These are phyloP conservation scores for Iselma pallidipennis DNA, from an alignment of 2,888 invertebrate genomes.

Conservation along the genomic window DNA sequence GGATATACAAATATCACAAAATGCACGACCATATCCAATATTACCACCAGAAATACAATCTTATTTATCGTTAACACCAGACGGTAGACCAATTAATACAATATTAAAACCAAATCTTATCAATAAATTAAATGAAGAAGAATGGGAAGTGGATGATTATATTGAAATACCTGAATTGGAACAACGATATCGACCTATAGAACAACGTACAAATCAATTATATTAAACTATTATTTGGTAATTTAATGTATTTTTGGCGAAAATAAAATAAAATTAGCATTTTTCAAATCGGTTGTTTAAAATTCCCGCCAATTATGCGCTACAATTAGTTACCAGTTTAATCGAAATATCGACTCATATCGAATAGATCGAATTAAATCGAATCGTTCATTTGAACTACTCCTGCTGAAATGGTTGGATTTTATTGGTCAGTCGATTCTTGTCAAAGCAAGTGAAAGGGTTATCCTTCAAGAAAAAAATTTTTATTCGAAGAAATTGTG, in stretches of 20 bases:
- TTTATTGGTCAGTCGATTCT: background rate
- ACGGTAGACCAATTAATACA: constrained; percentile 65
- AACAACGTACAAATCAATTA: background rate
- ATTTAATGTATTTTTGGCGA: too few species aligned
- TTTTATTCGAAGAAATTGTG: background rate
- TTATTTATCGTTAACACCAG: constrained; percentile 65
- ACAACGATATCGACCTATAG: constrained; percentile 5
- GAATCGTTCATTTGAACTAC: background rate
- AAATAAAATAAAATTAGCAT: too few species aligned
- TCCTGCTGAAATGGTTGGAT: background rate
- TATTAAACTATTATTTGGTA: background rate
- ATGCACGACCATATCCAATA: constrained; percentile 61
- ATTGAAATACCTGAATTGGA: constrained; percentile 59
- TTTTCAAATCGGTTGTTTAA: too few species aligned
- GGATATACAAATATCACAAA: constrained; percentile 66
- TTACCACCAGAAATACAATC: constrained; percentile 59
- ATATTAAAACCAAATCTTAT: constrained; percentile 60
- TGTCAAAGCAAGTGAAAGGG: background rate
- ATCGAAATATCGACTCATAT: too few species aligned
- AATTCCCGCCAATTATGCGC: too few species aligned
- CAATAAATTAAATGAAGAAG: constrained; percentile 60
- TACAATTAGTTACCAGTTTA: too few species aligned
- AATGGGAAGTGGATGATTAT: constrained; percentile 73
- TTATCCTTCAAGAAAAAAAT: too few species aligned
- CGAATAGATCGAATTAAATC: too few species aligned